Evolutionary conservation across 2,797 vertebrate genomes (phyloP).

Genomic region (Phaenicophaeus curvirostris): DNA sequence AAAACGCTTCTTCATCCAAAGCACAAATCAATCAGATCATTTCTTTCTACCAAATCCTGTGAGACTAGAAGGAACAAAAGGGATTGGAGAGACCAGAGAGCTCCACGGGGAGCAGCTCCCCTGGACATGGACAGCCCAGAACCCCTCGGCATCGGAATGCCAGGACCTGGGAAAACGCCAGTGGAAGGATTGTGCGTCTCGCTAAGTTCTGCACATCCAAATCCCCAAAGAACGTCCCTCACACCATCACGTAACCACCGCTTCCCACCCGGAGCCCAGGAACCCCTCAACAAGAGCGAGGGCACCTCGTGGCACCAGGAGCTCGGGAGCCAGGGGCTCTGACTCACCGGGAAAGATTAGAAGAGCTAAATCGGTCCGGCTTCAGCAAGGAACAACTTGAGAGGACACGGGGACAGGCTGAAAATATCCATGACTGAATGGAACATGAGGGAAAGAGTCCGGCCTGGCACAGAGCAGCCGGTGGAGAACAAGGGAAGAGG

Average conservation of each 20-base stretch:
- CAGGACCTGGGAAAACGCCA: neutral
- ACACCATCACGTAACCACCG: no score
- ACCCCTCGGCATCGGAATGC: neutral
- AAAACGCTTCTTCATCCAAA: neutral
- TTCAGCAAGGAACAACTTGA: neutral
- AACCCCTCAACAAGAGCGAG: neutral
- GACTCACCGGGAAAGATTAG: conserved; percentile 39
- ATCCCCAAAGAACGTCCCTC: neutral
- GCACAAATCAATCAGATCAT: neutral
- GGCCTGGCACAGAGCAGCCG: neutral
- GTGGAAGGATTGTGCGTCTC: neutral
- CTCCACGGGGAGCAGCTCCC: neutral
- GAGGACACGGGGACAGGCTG: neutral
- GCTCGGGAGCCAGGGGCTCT: neutral
- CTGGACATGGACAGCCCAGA: neutral
- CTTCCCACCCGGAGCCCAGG: no score
- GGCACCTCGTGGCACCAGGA: no score
- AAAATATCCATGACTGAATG: conserved; percentile 7
- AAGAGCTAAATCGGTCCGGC: conserved; percentile 37
- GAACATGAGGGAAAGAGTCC: neutral
- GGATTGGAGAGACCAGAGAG: neutral
- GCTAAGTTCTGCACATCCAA: neutral
- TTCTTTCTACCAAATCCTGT: neutral
- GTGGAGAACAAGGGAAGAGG: accelerated
- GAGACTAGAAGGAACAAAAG: neutral